Evolutionary conservation across 2,797 vertebrate genomes (phyloP).

Genomic region (Phalanger gymnotis): DNA sequence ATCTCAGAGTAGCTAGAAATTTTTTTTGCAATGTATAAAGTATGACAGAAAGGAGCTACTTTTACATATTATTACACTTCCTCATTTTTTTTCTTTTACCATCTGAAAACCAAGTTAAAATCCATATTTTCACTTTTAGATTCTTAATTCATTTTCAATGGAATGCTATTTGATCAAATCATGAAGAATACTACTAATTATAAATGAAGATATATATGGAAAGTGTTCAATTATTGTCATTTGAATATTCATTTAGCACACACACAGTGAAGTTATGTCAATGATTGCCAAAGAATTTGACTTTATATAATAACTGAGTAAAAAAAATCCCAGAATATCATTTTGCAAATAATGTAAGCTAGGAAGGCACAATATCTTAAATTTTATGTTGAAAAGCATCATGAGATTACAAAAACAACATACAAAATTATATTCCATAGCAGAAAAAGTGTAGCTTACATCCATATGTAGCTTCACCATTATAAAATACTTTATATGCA

Average conservation of each 20-base stretch:
- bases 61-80: background rate
- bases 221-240: conserved; percentile 73
- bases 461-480: background rate
- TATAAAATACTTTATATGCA: background rate
- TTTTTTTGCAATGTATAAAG: background rate
- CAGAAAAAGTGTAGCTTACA: background rate
- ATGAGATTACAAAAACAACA: conserved; percentile 74
- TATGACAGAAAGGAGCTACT: background rate
- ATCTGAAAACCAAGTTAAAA: background rate
- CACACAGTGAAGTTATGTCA: conserved; percentile 81
- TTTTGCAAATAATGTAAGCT: conserved; percentile 82
- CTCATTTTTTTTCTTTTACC: background rate
- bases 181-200: conserved; percentile 79
- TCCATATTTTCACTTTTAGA: background rate
- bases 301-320: conserved; percentile 83
- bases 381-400: conserved; percentile 78
- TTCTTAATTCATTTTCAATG: conserved; percentile 59
- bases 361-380: conserved; percentile 74
- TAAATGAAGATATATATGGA: conserved; percentile 77
- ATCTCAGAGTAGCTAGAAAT: background rate
- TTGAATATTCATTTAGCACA: conserved; percentile 82
- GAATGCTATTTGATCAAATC: conserved; percentile 76
- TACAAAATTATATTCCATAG: conserved; percentile 80
- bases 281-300: conserved; percentile 83
- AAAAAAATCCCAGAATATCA: conserved; percentile 79